phyloP scores from a whole-genome alignment of 1,140 invertebrate genomes.

The Bradynema listronoti region DNA sequence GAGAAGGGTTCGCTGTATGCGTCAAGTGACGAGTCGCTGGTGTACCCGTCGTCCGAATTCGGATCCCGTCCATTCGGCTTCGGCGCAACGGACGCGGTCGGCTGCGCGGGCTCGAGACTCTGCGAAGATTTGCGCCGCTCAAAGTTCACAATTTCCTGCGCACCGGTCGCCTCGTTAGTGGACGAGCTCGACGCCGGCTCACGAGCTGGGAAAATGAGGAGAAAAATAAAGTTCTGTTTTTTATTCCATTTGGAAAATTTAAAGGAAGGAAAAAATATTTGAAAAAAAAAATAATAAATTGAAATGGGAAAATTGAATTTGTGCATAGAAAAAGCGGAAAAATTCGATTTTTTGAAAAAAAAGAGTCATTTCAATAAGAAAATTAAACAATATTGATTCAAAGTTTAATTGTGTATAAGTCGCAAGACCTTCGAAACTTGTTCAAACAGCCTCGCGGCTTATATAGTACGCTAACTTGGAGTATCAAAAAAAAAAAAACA shows the following conservation, averaged over 20 bases:
- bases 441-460: not conserved
- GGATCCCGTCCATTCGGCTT: not conserved
- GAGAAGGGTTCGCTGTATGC: too few relatives aligned
- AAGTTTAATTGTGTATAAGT: not conserved
- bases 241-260: not conserved
- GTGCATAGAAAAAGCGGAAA: not conserved
- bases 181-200: not conserved
- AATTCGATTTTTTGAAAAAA: not conserved
- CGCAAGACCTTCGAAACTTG: not conserved
- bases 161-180: not conserved
- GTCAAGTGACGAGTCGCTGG: not conserved
- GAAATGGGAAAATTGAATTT: not conserved
- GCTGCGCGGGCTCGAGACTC: slow-evolving; percentile 2
- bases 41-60: not conserved
- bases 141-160: not conserved
- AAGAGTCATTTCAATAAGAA: not conserved
- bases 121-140: not conserved
- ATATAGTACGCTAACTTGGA: too few relatives aligned
- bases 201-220: not conserved
- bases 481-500: not conserved
- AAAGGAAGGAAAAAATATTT: not conserved
- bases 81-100: not conserved
- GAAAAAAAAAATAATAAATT: not conserved
- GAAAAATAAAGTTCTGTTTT: not conserved
- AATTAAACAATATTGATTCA: not conserved